Percentiles rank a stretch among this genome's conserved stretches.
Evolutionary conservation across 2,797 vertebrate genomes (phyloP).

Genomic region (Micrastur ruficollis): DNA sequence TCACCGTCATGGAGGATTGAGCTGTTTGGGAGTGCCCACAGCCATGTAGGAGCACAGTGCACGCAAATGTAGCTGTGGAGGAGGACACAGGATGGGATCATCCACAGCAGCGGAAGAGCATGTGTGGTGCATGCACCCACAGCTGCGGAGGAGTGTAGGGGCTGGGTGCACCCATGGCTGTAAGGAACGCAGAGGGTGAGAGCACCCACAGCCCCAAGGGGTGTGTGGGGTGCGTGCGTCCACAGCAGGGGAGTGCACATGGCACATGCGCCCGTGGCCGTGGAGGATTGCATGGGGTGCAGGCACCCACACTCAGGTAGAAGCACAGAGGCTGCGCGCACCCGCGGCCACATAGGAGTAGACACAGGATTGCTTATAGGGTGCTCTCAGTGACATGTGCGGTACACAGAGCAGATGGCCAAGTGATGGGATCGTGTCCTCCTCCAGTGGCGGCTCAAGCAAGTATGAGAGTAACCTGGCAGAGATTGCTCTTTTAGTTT

Average conservation of each 20-base stretch:
- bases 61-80: background rate
- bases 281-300: rapidly evolving
- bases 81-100: background rate
- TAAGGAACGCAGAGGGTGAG: background rate
- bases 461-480: background rate
- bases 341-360: background rate
- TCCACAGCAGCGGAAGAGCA: rapidly evolving
- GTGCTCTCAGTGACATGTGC: background rate
- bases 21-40: background rate
- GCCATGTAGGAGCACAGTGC: rapidly evolving
- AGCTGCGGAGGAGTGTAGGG: background rate
- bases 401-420: background rate
- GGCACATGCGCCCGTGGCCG: rapidly evolving
- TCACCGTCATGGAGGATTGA: rapidly evolving
- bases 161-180: background rate
- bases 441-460: constrained; percentile 20
- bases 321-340: background rate
- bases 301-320: rapidly evolving
- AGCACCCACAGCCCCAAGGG: background rate
- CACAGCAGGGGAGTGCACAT: background rate
- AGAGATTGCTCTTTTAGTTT: background rate
- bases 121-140: rapidly evolving
- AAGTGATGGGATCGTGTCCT: constrained; percentile 4
- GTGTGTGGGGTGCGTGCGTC: rapidly evolving
- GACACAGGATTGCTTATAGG: background rate